Percentiles rank a stretch among this genome's conserved stretches.
These are phyloP conservation scores for Pogonomyrmex barbatus DNA, from an alignment of 1,140 invertebrate genomes.

Conservation along the genomic window DNA sequence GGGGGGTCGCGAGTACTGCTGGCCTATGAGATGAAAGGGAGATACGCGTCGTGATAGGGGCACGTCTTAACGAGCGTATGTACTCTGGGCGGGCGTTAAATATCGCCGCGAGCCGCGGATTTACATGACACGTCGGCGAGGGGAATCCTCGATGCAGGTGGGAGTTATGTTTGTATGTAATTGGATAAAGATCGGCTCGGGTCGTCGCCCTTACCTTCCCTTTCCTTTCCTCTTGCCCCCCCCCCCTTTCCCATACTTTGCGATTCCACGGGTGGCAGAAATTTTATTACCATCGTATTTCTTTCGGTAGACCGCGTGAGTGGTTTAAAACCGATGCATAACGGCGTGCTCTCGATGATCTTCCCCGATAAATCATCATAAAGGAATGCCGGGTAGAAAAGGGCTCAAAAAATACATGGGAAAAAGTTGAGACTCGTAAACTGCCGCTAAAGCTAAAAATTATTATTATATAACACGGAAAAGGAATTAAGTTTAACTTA, in stretches of 20 bases:
- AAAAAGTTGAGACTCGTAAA: neutral
- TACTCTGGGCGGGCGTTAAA: slow-evolving; percentile 54
- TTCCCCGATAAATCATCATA: slow-evolving; percentile 16
- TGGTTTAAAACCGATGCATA: neutral
- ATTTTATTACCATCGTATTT: slow-evolving; percentile 68
- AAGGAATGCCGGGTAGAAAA: neutral
- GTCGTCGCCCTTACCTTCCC: slow-evolving; percentile 62
- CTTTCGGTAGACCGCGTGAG: slow-evolving; percentile 12
- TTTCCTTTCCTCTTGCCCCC: neutral
- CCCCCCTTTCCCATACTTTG: neutral
- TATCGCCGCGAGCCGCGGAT: slow-evolving; percentile 57
- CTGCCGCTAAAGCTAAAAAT: neutral
- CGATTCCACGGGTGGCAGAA: slow-evolving; percentile 39
- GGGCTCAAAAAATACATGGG: neutral
- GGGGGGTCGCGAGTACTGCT: slow-evolving; percentile 7
- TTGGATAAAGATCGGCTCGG: slow-evolving; percentile 72
- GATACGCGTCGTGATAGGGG: slow-evolving; percentile 1
- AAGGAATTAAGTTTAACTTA: neutral
- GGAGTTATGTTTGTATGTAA: slow-evolving; percentile 68
- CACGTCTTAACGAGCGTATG: slow-evolving; percentile 37
- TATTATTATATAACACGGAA: neutral
- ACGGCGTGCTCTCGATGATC: slow-evolving; percentile 18
- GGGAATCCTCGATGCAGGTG: slow-evolving; percentile 30
- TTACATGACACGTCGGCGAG: slow-evolving; percentile 56
- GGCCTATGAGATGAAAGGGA: slow-evolving; percentile 7